phyloP scores from a whole-genome alignment of 2,797 vertebrate genomes.

The Cirrhinus mrigala region DNA sequence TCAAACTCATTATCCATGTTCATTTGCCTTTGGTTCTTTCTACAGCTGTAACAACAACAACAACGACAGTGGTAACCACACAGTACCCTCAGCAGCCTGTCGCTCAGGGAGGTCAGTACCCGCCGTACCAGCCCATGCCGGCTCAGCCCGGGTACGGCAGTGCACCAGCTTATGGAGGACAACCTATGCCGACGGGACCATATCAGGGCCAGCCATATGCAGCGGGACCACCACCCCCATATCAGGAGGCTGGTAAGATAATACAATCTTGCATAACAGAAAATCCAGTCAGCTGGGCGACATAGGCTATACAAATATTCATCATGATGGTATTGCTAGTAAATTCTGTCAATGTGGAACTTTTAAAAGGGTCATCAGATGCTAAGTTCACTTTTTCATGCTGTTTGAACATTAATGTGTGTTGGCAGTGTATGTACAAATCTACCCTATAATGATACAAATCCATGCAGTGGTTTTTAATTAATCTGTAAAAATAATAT shows the following conservation, averaged over 20 bases:
- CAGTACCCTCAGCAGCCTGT: conserved; percentile 70
- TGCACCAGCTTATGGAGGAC: conserved; percentile 63
- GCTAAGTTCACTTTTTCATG: no score
- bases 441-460: no score
- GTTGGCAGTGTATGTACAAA: no score
- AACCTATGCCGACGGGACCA: conserved; percentile 52
- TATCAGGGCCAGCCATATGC: conserved; percentile 57
- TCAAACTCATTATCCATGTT: not conserved
- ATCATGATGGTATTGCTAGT: not conserved
- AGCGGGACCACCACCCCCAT: conserved; percentile 61
- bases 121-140: conserved; percentile 74
- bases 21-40: not conserved
- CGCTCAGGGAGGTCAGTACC: conserved; percentile 70
- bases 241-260: conserved; percentile 66
- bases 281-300: not conserved
- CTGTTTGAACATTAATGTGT: no score
- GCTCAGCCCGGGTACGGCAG: conserved; percentile 68
- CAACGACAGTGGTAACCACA: conserved; percentile 74
- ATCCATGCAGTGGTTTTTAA: no score
- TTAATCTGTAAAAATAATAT: no score
- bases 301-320: not conserved
- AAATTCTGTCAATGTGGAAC: not conserved
- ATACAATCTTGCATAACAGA: not conserved
- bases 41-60: conserved; percentile 61
- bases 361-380: no score